A percentile compares a stretch with the other conserved stretches of the same genome.
Conservation (phyloP, 1,140 invertebrate species). For the Drosophila serrata region DNA sequence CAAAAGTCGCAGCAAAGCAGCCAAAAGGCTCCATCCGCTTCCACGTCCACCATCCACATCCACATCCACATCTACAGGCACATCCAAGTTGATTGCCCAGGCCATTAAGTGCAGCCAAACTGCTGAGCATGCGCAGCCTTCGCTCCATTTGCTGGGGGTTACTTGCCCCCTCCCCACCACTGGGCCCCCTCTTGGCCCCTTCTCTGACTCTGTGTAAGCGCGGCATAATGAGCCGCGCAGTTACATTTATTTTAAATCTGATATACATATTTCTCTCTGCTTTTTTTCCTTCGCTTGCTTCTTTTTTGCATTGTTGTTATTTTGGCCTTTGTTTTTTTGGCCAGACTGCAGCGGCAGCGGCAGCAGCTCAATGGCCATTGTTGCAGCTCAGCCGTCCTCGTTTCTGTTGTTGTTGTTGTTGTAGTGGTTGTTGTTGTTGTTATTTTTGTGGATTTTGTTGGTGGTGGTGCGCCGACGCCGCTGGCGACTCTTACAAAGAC, state of each 20-base stretch:
- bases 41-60: slow-evolving; percentile 13
- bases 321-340: slow-evolving; percentile 70
- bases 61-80: slow-evolving; percentile 13
- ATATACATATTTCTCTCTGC: slow-evolving; percentile 80
- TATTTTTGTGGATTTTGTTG: slow-evolving; percentile 33
- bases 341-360: slow-evolving; percentile 61
- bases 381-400: slow-evolving; percentile 64
- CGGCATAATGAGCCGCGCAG: slow-evolving; percentile 83
- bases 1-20: slow-evolving; percentile 32
- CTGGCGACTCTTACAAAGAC: slow-evolving; percentile 70
- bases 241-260: slow-evolving; percentile 84
- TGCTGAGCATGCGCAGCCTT: slow-evolving; percentile 75
- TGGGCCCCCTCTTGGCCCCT: neutral
- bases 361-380: slow-evolving; percentile 59
- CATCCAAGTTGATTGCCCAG: slow-evolving; percentile 74
- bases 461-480: slow-evolving; percentile 57
- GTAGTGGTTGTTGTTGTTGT: slow-evolving; percentile 38
- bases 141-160: slow-evolving; percentile 52
- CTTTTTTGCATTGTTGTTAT: slow-evolving; percentile 62
- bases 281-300: slow-evolving; percentile 33
- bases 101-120: slow-evolving; percentile 79
- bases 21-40: slow-evolving; percentile 39
- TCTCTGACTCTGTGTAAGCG: slow-evolving; percentile 67
- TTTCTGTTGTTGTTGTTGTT: slow-evolving; percentile 55
- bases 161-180: neutral